Percentiles rank a stretch among this genome's conserved stretches.
These are phyloP conservation scores for Malaclemys terrapin DNA, from an alignment of 2,113 vertebrate genomes.

Conservation along the genomic window DNA sequence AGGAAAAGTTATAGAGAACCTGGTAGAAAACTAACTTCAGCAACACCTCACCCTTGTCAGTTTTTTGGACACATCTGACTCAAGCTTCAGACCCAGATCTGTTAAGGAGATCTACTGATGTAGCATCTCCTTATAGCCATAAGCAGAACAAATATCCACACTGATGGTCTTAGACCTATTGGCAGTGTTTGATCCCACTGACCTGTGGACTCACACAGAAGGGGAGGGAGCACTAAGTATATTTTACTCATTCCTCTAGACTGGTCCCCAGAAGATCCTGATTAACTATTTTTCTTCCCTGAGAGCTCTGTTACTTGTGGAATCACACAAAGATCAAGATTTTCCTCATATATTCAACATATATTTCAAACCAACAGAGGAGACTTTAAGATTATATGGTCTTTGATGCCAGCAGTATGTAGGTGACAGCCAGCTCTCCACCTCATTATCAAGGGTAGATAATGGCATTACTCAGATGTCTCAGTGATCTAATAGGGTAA, in stretches of 20 bases:
- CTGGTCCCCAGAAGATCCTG: not conserved
- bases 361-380: not conserved
- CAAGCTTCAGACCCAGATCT: not conserved
- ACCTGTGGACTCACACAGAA: not conserved
- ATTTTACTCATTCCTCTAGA: not conserved
- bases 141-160: not conserved
- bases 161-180: accelerated
- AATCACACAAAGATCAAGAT: not conserved
- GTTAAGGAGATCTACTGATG: not conserved
- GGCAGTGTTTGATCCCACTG: not conserved
- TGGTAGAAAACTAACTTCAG: not conserved
- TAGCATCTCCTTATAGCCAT: not conserved
- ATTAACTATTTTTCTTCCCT: not conserved
- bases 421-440: not conserved
- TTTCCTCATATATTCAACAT: not conserved
- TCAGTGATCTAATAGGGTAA: not conserved
- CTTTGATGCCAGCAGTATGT: not conserved
- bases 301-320: not conserved
- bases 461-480: not conserved
- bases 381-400: not conserved
- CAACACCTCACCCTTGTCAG: not conserved
- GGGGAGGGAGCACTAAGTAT: not conserved
- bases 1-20: too few species aligned
- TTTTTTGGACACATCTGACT: not conserved
- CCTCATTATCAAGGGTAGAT: not conserved